phyloP scores from a whole-genome alignment of 2,113 vertebrate genomes.

The Micromys minutus region DNA sequence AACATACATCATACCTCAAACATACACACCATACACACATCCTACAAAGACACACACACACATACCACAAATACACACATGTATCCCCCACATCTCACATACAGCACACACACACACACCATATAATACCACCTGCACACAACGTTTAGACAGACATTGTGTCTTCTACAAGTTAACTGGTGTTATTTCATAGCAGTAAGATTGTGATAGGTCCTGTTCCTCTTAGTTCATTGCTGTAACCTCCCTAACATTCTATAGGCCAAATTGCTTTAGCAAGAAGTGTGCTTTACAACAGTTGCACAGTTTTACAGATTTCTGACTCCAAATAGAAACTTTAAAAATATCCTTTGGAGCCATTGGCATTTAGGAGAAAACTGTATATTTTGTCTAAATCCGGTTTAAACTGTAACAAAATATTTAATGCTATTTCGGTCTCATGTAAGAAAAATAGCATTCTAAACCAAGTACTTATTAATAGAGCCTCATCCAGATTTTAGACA shows the following conservation, averaged over 20 bases:
- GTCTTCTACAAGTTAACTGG: not conserved
- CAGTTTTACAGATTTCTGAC: conserved; percentile 47
- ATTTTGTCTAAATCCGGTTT: conserved; percentile 27
- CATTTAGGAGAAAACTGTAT: conserved; percentile 15
- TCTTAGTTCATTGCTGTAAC: conserved; percentile 29
- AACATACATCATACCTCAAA: not conserved
- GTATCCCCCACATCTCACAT: not conserved
- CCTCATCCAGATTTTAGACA: not conserved
- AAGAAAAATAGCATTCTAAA: conserved; percentile 43
- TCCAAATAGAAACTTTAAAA: not conserved
- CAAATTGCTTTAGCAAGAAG: not conserved
- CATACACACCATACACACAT: not conserved
- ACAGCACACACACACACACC: not conserved
- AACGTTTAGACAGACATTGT: not conserved
- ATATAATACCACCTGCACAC: no score
- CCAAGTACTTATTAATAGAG: not conserved
- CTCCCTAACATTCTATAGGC: not conserved
- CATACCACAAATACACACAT: not conserved
- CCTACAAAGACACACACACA: not conserved
- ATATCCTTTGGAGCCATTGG: not conserved
- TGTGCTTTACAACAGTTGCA: not conserved
- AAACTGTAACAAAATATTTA: conserved; percentile 12
- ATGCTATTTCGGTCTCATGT: conserved; percentile 17
- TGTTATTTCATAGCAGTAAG: not conserved
- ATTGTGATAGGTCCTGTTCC: conserved; percentile 3